Base-by-base conservation (phyloP, 2,888 invertebrate species). In the Acronicta alni region DNA sequence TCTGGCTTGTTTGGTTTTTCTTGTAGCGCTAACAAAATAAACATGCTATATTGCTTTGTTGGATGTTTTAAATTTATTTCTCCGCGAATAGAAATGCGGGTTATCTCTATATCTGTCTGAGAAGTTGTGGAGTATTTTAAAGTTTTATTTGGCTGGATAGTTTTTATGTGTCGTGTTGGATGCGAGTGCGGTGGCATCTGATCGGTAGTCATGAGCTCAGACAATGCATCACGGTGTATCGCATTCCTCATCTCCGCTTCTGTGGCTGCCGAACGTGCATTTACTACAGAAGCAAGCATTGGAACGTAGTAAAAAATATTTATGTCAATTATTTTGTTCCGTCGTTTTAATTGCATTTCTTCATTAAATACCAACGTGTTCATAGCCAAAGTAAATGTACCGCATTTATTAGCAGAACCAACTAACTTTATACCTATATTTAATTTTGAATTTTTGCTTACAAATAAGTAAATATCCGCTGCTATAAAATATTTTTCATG, bases 181-280 rank as follows among this genome's bases (percentile, higher is more conserved):
- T 58, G 65, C 61, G 70, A 73, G 61, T 75, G 75, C 67, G 75
- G 81, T 76, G 78, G 78, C 77, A 79, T 76, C 79, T 82, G 82
- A 81, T 84, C 83, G 71, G 79, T 80, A 79, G 79, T 79, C 80
- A 74, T 76, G 76, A 79, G 75, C 68, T 77, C 79, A 83, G 83
- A 88, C 87, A 86, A 87, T 87, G 82, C 82, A 79, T 84, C 82
- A 81, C 69, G 61, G 75, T 72, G 72, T 88, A 88, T 87, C 85
- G 83, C 83, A 86, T 87, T 83, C 84, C 75, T 82, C 84, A 87
- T 88, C 87, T 85, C 74, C 47, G 80, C 83, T 86, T 75, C 81
- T 82, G 82, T 72, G 67, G 68, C 73, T 81, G 70, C 74, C 73
- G 66, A 66, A 71, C 77, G 57, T 67, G 61, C 61, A 68, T 79